Conservation (phyloP, 2,797 vertebrate species). For the Merluccius polli region DNA sequence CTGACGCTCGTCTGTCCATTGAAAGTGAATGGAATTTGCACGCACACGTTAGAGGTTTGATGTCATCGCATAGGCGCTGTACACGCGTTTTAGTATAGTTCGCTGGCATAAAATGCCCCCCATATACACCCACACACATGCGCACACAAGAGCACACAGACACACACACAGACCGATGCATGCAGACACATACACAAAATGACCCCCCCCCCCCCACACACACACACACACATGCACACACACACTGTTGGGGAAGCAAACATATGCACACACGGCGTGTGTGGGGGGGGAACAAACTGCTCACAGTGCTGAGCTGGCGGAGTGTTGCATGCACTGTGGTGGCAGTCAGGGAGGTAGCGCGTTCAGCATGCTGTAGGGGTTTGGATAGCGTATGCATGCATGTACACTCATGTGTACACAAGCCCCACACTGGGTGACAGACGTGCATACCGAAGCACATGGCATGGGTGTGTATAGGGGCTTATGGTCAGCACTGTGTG, state of each 20-base stretch:
- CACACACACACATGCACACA: not conserved
- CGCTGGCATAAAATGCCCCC: too few relatives aligned
- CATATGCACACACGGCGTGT: not conserved
- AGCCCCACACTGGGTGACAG: not conserved
- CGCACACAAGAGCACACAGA: not conserved
- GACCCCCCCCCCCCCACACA: not conserved
- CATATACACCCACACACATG: slow-evolving; percentile 8
- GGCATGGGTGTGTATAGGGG: not conserved
- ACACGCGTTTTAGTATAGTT: too few relatives aligned
- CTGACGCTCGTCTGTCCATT: too few relatives aligned
- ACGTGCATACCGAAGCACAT: not conserved
- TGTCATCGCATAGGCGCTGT: too few relatives aligned
- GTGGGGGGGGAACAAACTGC: not conserved
- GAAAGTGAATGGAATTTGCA: too few relatives aligned
- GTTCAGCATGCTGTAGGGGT: not conserved
- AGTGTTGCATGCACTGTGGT: not conserved
- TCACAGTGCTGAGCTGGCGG: not conserved
- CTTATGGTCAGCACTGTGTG: not conserved
- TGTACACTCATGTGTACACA: not conserved
- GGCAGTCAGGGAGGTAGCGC: not conserved
- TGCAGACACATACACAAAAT: not conserved
- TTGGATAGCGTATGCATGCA: not conserved
- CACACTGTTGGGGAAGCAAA: not conserved
- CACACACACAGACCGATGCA: not conserved
- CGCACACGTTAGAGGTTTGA: too few relatives aligned